phyloP scores from a whole-genome alignment of 1,140 invertebrate genomes.

The Bathynomus jamesi region DNA sequence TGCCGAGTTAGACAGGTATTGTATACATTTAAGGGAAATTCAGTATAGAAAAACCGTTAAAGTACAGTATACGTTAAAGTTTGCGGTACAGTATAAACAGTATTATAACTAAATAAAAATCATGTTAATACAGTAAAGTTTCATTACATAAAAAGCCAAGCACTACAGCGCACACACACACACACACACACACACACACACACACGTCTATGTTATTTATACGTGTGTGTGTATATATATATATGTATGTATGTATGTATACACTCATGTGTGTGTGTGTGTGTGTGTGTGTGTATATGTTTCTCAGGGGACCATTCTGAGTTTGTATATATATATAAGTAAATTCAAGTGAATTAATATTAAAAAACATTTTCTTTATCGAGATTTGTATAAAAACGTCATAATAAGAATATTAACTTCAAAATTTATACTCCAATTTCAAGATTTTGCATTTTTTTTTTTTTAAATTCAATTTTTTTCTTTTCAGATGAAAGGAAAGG shows the following conservation, averaged over 20 bases:
- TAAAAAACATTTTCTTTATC: too few species aligned
- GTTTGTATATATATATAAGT: not conserved
- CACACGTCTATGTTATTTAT: not conserved
- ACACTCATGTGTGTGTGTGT: constrained; percentile 2
- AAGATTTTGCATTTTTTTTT: too few species aligned
- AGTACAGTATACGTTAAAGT: too few species aligned
- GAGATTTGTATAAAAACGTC: too few species aligned
- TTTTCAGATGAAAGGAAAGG: too few species aligned
- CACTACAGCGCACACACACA: constrained; percentile 4
- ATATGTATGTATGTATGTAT: constrained; percentile 4
- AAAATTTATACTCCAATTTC: too few species aligned
- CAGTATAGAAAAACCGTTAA: too few species aligned
- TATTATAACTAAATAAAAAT: not conserved
- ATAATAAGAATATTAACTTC: too few species aligned
- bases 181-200: constrained; percentile 11
- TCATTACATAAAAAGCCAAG: not conserved
- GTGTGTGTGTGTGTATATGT: not conserved
- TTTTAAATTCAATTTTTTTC: too few species aligned
- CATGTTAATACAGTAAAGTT: not conserved
- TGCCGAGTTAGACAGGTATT: too few species aligned
- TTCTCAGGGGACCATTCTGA: not conserved
- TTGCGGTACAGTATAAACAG: too few species aligned
- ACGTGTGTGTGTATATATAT: constrained; percentile 7
- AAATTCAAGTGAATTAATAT: not conserved
- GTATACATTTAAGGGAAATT: too few species aligned